These are phyloP conservation scores for Kryptopterus vitreolus DNA, from an alignment of 2,797 vertebrate species.

Conservation along the genomic window DNA sequence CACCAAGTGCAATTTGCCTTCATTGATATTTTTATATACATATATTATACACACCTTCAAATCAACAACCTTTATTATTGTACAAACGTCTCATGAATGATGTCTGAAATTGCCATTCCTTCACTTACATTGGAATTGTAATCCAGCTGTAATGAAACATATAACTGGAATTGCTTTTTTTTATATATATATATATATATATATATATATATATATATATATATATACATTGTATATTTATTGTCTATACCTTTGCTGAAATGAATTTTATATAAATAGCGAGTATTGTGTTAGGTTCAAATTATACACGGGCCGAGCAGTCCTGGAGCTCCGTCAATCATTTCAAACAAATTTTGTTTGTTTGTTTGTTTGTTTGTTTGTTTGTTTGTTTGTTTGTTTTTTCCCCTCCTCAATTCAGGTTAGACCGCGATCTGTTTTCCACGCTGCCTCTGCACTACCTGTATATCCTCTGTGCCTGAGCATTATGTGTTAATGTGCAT, in stretches of 20 bases:
- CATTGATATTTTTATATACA: conserved; percentile 15
- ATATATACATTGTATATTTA: conserved; percentile 48
- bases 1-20: conserved; percentile 51
- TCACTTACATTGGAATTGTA: conserved; percentile 36
- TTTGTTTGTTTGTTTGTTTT: too few species aligned
- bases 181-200: too few species aligned
- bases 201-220: not conserved
- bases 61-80: conserved; percentile 25
- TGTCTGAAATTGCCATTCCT: conserved; percentile 51
- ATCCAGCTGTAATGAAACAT: conserved; percentile 37
- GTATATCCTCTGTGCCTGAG: conserved; percentile 46
- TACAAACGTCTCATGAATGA: conserved; percentile 26
- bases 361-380: not conserved
- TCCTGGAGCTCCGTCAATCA: too few species aligned
- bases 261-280: conserved; percentile 28
- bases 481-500: conserved; percentile 46
- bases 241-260: conserved; percentile 48
- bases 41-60: conserved; percentile 38
- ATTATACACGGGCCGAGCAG: not conserved
- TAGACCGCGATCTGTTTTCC: conserved; percentile 21
- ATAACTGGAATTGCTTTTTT: conserved; percentile 51
- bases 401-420: too few species aligned
- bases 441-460: conserved; percentile 39
- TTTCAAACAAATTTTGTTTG: conserved; percentile 17
- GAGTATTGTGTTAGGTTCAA: conserved; percentile 17